Evolutionary conservation across 1,140 invertebrate genomes (phyloP).

Genomic region (Drosophila ambigua): DNA sequence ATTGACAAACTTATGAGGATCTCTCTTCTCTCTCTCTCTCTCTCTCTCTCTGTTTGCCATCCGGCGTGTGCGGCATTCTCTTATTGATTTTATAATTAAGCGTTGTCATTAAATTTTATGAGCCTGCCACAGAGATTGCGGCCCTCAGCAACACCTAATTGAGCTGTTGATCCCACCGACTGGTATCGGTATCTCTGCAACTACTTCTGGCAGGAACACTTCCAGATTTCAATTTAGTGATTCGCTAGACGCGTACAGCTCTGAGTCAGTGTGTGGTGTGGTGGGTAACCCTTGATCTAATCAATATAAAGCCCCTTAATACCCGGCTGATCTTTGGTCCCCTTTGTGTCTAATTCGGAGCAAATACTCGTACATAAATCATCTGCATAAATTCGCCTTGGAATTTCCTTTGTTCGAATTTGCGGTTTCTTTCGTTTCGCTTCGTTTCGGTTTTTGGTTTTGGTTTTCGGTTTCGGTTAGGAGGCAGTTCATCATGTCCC

Average conservation of each 20-base stretch:
- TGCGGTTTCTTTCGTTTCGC: slow-evolving; percentile 38
- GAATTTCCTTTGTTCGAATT: slow-evolving; percentile 71
- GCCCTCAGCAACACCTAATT: slow-evolving; percentile 58
- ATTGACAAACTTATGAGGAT: slow-evolving; percentile 78
- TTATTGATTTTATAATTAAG: slow-evolving; percentile 83
- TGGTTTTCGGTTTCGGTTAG: slow-evolving; percentile 28
- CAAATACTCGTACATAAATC: slow-evolving; percentile 65
- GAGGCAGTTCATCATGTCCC: slow-evolving; percentile 65
- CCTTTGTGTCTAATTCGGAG: slow-evolving; percentile 41
- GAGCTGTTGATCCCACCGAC: slow-evolving; percentile 56
- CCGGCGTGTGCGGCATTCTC: slow-evolving; percentile 73
- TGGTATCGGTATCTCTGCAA: not conserved
- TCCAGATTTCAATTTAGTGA: slow-evolving; percentile 27
- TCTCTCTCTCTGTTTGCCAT: slow-evolving; percentile 8
- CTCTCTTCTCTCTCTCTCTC: slow-evolving; percentile 15
- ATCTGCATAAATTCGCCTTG: slow-evolving; percentile 77
- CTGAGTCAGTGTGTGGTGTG: not conserved
- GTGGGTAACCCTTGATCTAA: slow-evolving; percentile 5
- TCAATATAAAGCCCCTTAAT: slow-evolving; percentile 3
- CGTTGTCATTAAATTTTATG: slow-evolving; percentile 83
- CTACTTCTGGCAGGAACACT: slow-evolving; percentile 14
- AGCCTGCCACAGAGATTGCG: slow-evolving; percentile 24
- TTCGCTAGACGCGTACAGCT: not conserved
- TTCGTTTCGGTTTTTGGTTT: slow-evolving; percentile 24
- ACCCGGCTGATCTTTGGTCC: not conserved